Evolutionary conservation across 2,888 invertebrate species (phyloP).

Genomic region (Danaus chrysippus): DNA sequence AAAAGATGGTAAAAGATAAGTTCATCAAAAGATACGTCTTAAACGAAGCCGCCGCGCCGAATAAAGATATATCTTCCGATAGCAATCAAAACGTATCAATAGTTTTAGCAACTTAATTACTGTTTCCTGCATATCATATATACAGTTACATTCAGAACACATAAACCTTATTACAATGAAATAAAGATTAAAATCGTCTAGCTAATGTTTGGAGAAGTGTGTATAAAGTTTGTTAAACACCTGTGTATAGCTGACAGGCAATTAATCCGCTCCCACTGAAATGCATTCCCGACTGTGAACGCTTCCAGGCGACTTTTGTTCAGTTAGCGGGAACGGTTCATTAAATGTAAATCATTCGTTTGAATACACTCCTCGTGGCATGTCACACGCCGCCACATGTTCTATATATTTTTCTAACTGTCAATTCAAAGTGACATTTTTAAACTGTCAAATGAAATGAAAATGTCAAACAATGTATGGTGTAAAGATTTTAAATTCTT

Average conservation of each 20-base stretch:
- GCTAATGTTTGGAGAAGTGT: background rate
- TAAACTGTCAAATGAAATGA: too few species aligned
- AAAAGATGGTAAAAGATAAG: too few species aligned
- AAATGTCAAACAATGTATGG: too few species aligned
- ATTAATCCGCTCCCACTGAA: slow-evolving; percentile 19
- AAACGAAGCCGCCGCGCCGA: background rate
- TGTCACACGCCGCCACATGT: too few species aligned
- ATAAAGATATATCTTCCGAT: slow-evolving; percentile 4
- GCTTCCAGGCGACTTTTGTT: background rate
- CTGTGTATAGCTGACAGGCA: slow-evolving; percentile 22
- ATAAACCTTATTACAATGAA: background rate
- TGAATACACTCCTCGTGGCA: too few species aligned
- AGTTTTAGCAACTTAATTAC: slow-evolving; percentile 23
- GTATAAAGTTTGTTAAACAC: slow-evolving; percentile 7
- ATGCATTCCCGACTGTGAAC: slow-evolving; percentile 14
- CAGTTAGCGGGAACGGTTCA: slow-evolving; percentile 1
- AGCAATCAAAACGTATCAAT: slow-evolving; percentile 14
- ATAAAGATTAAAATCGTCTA: background rate
- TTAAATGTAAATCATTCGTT: background rate
- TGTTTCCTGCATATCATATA: background rate
- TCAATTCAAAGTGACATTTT: too few species aligned
- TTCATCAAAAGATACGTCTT: background rate
- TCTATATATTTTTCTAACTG: too few species aligned
- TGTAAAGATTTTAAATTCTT: too few species aligned
- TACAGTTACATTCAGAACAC: background rate